Percentiles rank a stretch among this genome's conserved stretches.
These are phyloP conservation scores for Phataginus tricuspis DNA, from an alignment of 2,797 vertebrate species.

Conservation along the genomic window DNA sequence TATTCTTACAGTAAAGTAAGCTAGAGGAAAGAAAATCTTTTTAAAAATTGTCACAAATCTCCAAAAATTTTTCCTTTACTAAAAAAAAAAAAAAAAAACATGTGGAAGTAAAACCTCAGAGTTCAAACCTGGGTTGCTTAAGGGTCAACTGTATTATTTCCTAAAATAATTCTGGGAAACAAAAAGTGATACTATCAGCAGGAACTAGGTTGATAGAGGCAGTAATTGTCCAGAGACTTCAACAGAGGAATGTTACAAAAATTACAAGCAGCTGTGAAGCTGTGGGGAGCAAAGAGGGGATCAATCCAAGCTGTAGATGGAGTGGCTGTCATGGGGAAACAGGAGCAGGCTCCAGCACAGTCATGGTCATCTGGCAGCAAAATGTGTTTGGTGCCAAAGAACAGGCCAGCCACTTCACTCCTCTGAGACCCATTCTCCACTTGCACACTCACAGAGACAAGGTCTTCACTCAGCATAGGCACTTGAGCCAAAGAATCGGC, in stretches of 20 bases:
- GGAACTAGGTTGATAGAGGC: not conserved
- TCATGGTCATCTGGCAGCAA: not conserved
- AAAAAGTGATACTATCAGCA: not conserved
- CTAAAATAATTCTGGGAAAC: slow-evolving; percentile 44
- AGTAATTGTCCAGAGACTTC: not conserved
- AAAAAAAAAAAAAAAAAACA: too few relatives aligned
- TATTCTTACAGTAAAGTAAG: too few relatives aligned
- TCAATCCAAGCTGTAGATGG: not conserved
- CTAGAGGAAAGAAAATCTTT: too few relatives aligned
- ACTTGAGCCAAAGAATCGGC: not conserved
- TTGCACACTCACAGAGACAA: not conserved
- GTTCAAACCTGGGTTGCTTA: too few relatives aligned
- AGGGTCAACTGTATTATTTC: not conserved
- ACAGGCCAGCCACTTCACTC: not conserved
- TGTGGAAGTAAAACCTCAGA: too few relatives aligned
- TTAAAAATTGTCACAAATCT: too few relatives aligned
- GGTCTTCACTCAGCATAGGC: not conserved
- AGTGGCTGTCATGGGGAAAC: not conserved
- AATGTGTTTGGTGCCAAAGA: not conserved
- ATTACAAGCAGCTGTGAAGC: not conserved
- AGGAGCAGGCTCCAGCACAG: not conserved
- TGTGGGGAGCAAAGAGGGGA: not conserved
- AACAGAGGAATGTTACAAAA: slow-evolving; percentile 13
- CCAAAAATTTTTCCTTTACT: too few relatives aligned
- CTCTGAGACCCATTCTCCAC: not conserved